phyloP scores from a whole-genome alignment of 2,113 vertebrate species.

The Synchiropus splendidus region DNA sequence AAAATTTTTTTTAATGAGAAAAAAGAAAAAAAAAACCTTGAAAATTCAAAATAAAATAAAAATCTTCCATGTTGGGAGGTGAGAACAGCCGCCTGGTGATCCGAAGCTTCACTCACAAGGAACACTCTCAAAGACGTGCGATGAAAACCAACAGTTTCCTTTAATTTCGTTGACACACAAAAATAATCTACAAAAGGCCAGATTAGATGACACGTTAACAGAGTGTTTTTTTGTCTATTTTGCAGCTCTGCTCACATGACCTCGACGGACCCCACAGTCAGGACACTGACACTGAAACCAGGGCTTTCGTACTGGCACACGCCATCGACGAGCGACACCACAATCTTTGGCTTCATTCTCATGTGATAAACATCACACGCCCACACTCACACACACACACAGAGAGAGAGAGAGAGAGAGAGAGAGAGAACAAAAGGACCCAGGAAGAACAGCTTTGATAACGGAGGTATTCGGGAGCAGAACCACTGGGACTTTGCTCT shows the following conservation, averaged over 20 bases:
- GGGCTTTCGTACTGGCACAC: conserved; percentile 13
- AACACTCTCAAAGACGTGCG: neutral
- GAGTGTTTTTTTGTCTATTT: neutral
- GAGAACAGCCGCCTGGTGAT: too few relatives aligned
- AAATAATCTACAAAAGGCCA: neutral
- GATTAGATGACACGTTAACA: neutral
- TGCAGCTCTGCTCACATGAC: conserved; percentile 37
- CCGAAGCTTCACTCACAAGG: neutral
- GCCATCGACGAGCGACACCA: conserved; percentile 33
- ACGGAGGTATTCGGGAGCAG: conserved; percentile 46
- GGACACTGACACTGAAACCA: conserved; percentile 13
- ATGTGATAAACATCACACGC: conserved; percentile 6
- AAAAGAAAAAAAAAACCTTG: too few relatives aligned
- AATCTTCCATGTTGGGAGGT: too few relatives aligned
- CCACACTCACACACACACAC: conserved; percentile 21
- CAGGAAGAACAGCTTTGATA: conserved; percentile 47
- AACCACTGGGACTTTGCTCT: neutral
- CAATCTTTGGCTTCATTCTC: conserved; percentile 61
- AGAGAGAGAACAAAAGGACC: conserved; percentile 11
- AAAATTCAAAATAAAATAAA: too few relatives aligned
- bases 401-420: conserved; percentile 9
- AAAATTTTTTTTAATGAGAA: too few relatives aligned
- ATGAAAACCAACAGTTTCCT: neutral
- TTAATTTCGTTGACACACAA: neutral
- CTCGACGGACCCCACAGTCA: conserved; percentile 51